Evolutionary conservation across 2,888 invertebrate species (phyloP).

Genomic region (Chalcosyrphus nemorum): DNA sequence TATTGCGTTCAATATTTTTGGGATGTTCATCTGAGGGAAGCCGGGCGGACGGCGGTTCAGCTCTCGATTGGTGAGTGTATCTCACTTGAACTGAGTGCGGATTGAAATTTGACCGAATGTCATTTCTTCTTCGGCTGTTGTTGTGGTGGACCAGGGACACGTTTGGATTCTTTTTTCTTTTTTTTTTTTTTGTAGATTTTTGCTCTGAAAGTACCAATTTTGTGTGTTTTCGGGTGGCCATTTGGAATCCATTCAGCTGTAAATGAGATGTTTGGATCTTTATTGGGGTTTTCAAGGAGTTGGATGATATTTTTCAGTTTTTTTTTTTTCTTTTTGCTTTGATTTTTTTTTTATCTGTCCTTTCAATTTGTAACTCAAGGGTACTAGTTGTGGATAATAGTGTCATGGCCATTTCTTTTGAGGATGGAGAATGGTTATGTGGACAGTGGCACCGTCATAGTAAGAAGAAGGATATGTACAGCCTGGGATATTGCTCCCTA

Average conservation of each 20-base stretch:
- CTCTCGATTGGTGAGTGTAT: conserved; percentile 18
- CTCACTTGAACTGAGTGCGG: conserved; percentile 65
- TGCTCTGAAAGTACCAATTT: conserved; percentile 63
- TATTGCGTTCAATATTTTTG: conserved; percentile 64
- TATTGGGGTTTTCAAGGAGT: conserved; percentile 68
- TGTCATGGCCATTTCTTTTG: conserved; percentile 60
- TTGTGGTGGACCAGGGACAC: conserved; percentile 61
- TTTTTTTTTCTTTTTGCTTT: neutral
- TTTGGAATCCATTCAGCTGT: conserved; percentile 72
- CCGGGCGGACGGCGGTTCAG: neutral
- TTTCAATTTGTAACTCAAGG: conserved; percentile 61
- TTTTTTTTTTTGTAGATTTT: neutral
- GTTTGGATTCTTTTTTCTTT: conserved; percentile 39
- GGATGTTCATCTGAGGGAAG: neutral
- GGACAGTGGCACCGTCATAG: conserved; percentile 1
- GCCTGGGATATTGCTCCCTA: conserved; percentile 46
- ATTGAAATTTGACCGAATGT: conserved; percentile 73
- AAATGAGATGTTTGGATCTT: conserved; percentile 73
- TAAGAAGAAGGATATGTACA: conserved; percentile 5
- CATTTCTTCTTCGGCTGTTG: conserved; percentile 60
- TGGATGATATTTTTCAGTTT: conserved; percentile 36
- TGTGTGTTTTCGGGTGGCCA: conserved; percentile 68
- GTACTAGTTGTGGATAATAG: conserved; percentile 54
- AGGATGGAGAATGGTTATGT: neutral
- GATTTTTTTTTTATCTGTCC: conserved; percentile 3